phyloP scores from a whole-genome alignment of 2,113 vertebrate genomes.

The Otolemur garnettii region DNA sequence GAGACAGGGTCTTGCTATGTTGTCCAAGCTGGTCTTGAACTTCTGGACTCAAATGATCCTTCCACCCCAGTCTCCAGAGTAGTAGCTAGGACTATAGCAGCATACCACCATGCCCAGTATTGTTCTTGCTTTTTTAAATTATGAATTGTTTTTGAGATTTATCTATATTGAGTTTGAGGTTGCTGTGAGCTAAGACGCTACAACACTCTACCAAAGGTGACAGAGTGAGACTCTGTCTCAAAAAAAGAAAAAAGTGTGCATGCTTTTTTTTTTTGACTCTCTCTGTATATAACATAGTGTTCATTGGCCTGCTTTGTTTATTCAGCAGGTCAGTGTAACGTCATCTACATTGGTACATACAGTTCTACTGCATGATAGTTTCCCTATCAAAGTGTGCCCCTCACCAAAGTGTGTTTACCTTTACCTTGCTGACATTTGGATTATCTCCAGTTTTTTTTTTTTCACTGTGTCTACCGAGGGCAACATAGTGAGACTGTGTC shows the following conservation, averaged over 20 bases:
- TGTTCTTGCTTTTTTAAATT: neutral
- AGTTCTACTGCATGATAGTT: neutral
- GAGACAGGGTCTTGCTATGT: neutral
- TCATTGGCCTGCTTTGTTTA: constrained; percentile 20
- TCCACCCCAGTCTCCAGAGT: neutral
- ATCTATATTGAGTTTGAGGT: neutral
- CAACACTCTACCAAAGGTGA: no score
- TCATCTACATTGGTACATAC: neutral
- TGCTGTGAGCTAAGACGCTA: no score
- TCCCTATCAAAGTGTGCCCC: no score
- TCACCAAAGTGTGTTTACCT: constrained; percentile 5
- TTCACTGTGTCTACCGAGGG: no score
- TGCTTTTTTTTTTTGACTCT: no score
- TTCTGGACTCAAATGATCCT: neutral
- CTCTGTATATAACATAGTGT: neutral
- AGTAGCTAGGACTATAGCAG: neutral
- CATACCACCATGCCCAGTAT: neutral
- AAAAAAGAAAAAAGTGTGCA: no score
- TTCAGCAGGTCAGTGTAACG: neutral
- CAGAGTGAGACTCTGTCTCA: no score
- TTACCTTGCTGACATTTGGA: constrained; percentile 2
- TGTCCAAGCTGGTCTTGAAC: neutral
- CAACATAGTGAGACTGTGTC: no score
- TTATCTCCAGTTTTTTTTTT: neutral
- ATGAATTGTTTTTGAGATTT: neutral